A percentile compares a stretch with the other conserved stretches of the same genome.
Conservation (phyloP, 2,113 vertebrate species). For the Ameiurus melas region DNA sequence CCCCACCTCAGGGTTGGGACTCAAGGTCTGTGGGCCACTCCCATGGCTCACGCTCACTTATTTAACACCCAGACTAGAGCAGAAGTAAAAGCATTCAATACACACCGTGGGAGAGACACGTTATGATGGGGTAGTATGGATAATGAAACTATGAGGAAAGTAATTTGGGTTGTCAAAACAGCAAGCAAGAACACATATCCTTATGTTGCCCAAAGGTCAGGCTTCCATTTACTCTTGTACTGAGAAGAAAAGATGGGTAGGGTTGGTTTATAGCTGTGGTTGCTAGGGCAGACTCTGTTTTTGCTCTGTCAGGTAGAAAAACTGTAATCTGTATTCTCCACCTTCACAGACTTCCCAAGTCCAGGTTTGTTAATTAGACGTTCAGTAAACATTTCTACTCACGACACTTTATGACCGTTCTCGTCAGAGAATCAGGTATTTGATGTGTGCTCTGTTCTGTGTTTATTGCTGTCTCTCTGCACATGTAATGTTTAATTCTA, state of each 20-base stretch:
- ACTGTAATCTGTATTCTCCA: neutral
- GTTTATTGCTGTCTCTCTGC: neutral
- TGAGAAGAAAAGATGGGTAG: neutral
- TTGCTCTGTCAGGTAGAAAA: neutral
- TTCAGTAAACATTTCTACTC: neutral
- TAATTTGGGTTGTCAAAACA: neutral
- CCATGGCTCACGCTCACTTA: neutral
- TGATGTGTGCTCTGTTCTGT: neutral
- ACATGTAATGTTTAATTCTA: neutral
- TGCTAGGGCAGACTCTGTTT: neutral
- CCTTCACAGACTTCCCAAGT: neutral
- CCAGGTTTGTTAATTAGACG: neutral
- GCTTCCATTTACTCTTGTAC: slow-evolving; percentile 10
- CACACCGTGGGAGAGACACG: neutral
- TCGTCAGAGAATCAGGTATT: neutral
- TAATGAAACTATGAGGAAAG: neutral
- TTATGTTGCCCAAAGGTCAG: slow-evolving; percentile 19
- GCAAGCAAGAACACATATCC: neutral
- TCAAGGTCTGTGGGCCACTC: neutral
- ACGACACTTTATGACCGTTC: neutral
- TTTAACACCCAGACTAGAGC: neutral
- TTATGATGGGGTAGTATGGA: neutral
- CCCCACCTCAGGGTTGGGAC: slow-evolving; percentile 36
- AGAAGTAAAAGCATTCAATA: neutral
- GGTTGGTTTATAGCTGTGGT: slow-evolving; percentile 20